Evolutionary conservation across 2,113 vertebrate genomes (phyloP).

Genomic region (Muntiacus muntjak): DNA sequence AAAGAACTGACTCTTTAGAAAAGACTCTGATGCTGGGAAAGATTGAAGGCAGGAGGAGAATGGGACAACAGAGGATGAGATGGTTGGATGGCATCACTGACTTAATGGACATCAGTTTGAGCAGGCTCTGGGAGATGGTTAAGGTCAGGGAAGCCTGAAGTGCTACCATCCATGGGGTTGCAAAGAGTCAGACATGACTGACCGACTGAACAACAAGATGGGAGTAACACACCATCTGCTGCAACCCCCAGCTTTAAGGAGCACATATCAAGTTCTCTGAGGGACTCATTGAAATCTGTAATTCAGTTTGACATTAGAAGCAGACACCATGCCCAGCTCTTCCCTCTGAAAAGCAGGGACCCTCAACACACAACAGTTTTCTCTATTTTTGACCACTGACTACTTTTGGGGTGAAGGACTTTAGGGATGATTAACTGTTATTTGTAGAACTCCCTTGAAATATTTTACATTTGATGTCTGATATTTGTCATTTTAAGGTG

Average conservation of each 20-base stretch:
- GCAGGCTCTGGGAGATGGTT: neutral
- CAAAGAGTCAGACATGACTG: neutral
- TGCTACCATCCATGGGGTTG: fast-evolving
- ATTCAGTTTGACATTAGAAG: neutral
- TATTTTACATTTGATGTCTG: neutral
- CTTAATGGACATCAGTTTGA: neutral
- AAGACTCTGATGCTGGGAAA: neutral
- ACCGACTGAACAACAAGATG: neutral
- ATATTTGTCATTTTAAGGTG: neutral
- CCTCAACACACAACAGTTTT: neutral
- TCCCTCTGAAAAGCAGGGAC: neutral
- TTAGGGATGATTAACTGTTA: neutral
- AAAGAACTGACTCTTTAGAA: neutral
- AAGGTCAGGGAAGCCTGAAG: neutral
- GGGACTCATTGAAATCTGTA: neutral
- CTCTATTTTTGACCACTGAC: neutral
- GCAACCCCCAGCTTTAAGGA: neutral
- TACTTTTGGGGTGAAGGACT: neutral
- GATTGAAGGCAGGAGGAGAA: neutral
- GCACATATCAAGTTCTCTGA: neutral
- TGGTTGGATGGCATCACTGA: neutral
- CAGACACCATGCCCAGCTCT: neutral
- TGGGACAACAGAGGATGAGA: neutral
- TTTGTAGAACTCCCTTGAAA: neutral
- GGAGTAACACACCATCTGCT: neutral